Evolutionary conservation across 2,113 vertebrate genomes (phyloP).

Genomic region (Psilopsiagon aymara): DNA sequence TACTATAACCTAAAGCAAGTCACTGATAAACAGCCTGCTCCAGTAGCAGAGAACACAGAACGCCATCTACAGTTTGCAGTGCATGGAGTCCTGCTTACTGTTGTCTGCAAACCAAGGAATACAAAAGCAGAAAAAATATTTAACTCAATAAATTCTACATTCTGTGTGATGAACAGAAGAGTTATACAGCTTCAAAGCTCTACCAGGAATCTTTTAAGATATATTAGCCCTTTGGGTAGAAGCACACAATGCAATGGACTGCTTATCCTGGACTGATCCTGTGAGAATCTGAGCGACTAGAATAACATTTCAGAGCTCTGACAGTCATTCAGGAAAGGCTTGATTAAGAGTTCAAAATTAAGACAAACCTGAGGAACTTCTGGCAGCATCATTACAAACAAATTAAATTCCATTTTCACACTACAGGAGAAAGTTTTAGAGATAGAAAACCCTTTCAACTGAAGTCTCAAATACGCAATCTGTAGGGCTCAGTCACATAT

Average conservation of each 20-base stretch:
- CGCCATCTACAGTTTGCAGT: background rate
- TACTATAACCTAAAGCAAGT: background rate
- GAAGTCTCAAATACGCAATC: background rate
- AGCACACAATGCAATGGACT: background rate
- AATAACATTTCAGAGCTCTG: background rate
- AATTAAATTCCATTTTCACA: background rate
- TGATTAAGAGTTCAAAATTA: background rate
- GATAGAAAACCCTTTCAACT: background rate
- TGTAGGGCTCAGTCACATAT: background rate
- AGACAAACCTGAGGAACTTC: background rate
- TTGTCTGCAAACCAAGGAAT: background rate
- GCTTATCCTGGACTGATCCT: background rate
- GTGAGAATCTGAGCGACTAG: background rate
- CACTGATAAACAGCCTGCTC: background rate
- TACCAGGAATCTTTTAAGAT: background rate
- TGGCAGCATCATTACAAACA: background rate
- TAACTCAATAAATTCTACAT: background rate
- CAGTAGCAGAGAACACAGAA: background rate
- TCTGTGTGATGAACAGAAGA: background rate
- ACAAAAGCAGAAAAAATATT: background rate
- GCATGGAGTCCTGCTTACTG: background rate
- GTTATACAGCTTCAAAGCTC: background rate
- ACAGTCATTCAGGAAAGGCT: background rate
- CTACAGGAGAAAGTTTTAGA: background rate
- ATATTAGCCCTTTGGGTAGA: constrained; percentile 19